Evolutionary conservation across 2,888 invertebrate genomes (phyloP), one percentile per base, ranked within the genome.

Genomic region (Dioctria linearis): DNA sequence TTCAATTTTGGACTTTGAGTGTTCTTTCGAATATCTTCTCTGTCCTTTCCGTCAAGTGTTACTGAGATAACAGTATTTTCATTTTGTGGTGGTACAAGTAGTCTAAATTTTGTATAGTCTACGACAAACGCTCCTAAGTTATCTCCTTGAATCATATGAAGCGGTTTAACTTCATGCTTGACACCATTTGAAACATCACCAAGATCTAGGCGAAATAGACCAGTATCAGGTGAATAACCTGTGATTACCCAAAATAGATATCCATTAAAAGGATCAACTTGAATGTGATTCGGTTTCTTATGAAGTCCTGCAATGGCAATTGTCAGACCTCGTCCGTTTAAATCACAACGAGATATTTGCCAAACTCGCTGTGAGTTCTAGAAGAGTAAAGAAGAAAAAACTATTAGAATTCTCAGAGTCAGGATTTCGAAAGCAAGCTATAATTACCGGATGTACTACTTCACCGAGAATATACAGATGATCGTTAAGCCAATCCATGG

Each of bases 201-300:
- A 65, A 96, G 89, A 85, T 96, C 96, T 37, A 95, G 87, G 49
- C 95, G 90, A 87, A 94, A 96, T 5, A 96, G 87, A 1, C 95
- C 95, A 4, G 92, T 92, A 46, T 91, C 90, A 3, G 82, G 80
- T 8, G 75, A 43, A 5, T 88, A 88, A 37, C 91, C 92, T 80
- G 90, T 89, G 78, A 93, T 88, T 4, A 92, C 92, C 94, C 95
- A 96, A 87, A 96, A 97, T 42, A 97, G 88, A 88, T 94, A 97
- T 5, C 98, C 98, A 87, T 98, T 98, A 85, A 95, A 94, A 49
- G 98, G 96, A 90, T 98, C 98, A 0, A 97, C 95, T 90, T 96
- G 94, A 84, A 98, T 92, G 85, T 96, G 95, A 80, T 92, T 91
- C 0, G 97, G 95, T 84, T 93, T 91, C 4, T 91, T 91, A 76